Conservation (phyloP, 2,113 vertebrate genomes). For the Myodes glareolus region DNA sequence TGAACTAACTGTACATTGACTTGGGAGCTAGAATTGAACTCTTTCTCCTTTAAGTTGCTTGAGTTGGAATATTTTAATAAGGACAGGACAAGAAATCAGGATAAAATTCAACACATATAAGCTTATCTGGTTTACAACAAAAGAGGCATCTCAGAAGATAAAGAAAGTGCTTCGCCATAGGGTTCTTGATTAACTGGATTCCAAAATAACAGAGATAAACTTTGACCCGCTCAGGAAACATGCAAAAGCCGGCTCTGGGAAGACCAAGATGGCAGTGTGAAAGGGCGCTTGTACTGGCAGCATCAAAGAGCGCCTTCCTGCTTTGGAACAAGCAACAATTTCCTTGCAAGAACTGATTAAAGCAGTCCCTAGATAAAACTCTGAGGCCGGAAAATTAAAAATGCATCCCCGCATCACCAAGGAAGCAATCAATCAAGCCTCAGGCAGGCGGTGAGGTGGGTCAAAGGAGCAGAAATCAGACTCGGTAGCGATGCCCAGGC, state of each 20-base stretch:
- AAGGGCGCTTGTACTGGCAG: not conserved
- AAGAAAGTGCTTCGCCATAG: not conserved
- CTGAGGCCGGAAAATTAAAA: constrained; percentile 43
- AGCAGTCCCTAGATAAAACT: constrained; percentile 7
- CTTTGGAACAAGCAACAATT: not conserved
- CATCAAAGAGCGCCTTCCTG: not conserved
- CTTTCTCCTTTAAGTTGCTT: not conserved
- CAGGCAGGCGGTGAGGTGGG: not conserved
- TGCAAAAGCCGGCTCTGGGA: not conserved
- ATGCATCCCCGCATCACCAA: not conserved
- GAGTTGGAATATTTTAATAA: not conserved
- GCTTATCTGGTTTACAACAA: constrained; percentile 11
- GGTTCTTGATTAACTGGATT: not conserved
- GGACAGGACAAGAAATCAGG: not conserved
- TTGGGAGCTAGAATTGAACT: too few relatives aligned
- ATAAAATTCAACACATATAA: not conserved
- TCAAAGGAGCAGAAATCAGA: not conserved
- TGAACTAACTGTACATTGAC: not conserved
- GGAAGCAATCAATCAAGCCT: constrained; percentile 4
- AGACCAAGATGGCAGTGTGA: not conserved
- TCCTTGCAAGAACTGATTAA: constrained; percentile 26
- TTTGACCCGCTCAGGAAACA: not conserved
- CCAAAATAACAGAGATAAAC: constrained; percentile 41
- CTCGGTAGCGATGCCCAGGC: not conserved
- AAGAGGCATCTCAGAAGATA: not conserved